Evolutionary conservation across 2,113 vertebrate species (phyloP), one percentile per base, ranked within the genome.

Genomic region (Poeciliopsis prolifica): DNA sequence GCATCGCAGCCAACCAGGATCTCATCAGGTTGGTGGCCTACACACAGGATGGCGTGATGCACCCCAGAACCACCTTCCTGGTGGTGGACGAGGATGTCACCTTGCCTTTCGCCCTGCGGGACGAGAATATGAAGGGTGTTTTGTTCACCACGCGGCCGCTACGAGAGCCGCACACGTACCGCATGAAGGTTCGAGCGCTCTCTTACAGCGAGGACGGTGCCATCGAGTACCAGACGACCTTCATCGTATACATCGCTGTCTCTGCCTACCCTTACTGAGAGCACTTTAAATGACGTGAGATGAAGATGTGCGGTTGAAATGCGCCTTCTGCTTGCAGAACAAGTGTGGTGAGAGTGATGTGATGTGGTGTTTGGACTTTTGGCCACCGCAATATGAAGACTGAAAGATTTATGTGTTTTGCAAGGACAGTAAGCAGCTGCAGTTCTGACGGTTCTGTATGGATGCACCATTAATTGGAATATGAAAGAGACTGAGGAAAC

Each of bases 231-330:
- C 98, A 95, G 94, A 99, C 97, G 17, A 97, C 97, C 28, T 99
- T 99, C 92, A 96, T 99, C 22, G 95, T 99, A n/a, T 98, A 98
- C 80, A 97, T 99, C 75, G 96, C 98, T 0, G 97, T 99, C 76
- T 97, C 98, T 2, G 95, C 97, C 89, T 99, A 97, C 85, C 98
- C 98, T 1, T 99, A 98, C 91, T 99, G 91, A 94, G 79, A 90
- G 86, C 80, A 86, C 93, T 91, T 94, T 91, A 90, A 75, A 75
- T 35, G 33, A 40, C 26, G 5, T 0, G n/a, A 65, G 68, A 65
- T 69, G 31, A 61, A 58, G 69, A 58, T 70, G 72, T 8, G 10
- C 44, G 2, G 51, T 44, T 62, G 64, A 30, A 61, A 42, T 40
- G 35, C 10, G 17, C 17, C 76, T 70, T 75, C 70, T 26, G 30